A percentile compares a stretch with the other conserved stretches of the same genome.
These are phyloP conservation scores for Drosophila burlai DNA, from an alignment of 1,140 invertebrate species.

Conservation along the genomic window DNA sequence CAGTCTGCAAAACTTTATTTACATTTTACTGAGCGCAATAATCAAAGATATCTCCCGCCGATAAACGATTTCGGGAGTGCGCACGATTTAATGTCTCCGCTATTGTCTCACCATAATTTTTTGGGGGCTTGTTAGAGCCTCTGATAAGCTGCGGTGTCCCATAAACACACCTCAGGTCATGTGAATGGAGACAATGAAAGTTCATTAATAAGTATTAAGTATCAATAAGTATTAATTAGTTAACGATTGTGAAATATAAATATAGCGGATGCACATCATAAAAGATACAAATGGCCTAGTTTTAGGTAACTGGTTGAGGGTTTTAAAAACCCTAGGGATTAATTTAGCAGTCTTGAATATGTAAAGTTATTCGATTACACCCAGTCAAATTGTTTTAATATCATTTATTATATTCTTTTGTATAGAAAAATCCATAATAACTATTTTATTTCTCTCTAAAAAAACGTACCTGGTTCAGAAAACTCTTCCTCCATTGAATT, in stretches of 20 bases:
- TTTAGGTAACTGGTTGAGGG: no score
- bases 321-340: no score
- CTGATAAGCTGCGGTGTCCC: conserved; percentile 21
- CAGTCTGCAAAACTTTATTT: conserved; percentile 57
- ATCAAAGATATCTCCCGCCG: conserved; percentile 53
- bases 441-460: not conserved
- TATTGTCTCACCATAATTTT: conserved; percentile 45
- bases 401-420: no score
- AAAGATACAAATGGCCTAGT: no score
- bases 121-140: conserved; percentile 23
- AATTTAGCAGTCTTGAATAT: no score
- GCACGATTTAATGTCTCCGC: conserved; percentile 25
- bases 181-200: conserved; percentile 32
- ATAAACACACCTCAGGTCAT: conserved; percentile 52
- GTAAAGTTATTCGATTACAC: no score
- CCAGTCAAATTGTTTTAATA: no score
- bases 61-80: conserved; percentile 72
- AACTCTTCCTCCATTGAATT: not conserved
- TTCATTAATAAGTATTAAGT: no score
- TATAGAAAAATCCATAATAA: not conserved
- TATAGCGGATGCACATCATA: not conserved
- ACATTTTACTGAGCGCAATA: conserved; percentile 66
- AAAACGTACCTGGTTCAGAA: not conserved
- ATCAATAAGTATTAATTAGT: no score
- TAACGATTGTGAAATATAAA: conserved; percentile 1